Evolutionary conservation across 2,888 invertebrate species (phyloP), one percentile per base, ranked within the genome.

Genomic region (Onthophagus sagittarius): DNA sequence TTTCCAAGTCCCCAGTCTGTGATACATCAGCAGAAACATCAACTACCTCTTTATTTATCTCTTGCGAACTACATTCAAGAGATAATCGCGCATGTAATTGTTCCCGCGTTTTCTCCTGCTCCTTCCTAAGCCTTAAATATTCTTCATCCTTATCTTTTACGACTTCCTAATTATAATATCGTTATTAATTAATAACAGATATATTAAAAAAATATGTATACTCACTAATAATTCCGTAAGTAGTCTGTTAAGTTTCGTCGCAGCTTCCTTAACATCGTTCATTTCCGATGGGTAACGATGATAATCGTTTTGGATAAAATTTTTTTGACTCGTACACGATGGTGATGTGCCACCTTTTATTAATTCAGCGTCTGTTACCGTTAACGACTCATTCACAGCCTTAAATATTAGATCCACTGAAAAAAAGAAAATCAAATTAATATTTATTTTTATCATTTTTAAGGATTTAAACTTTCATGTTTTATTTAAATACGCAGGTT

Each of bases 111-210:
- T 89, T 89, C 80, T 92, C 90, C 80, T 93, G 86, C 83, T 94
- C 94, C 78, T 90, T 90, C 62, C 93, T 88, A 80, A 94, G 85
- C 79, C 90, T 88, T 80, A 92, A 92, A 73, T 92, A 87, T 83
- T 94, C 94, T 80, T 92, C 92, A 83, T 94, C 94, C 79, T 91
- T 88, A 80, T 91, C 90, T 84, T 91, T 92, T 75, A 93, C 89
- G 80, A 92, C 89, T 84, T 90, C 91, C 94, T 94, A 81, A 5
- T 83, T 81, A 71, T 3, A 64, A 11, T 15, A 67, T 53, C 7
- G 6, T 9, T 53, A 53, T 53, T 53, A 33, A 33, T 63, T 14
- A 64, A 64, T 64, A 23, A 15, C 7, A 15, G 1, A 5, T 64
- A 15, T 11, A 11, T 11, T 64, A 1, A 23, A 15, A 23, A 64